Evolutionary conservation across 2,113 vertebrate species (phyloP).

Genomic region (Myrmecobius fasciatus): DNA sequence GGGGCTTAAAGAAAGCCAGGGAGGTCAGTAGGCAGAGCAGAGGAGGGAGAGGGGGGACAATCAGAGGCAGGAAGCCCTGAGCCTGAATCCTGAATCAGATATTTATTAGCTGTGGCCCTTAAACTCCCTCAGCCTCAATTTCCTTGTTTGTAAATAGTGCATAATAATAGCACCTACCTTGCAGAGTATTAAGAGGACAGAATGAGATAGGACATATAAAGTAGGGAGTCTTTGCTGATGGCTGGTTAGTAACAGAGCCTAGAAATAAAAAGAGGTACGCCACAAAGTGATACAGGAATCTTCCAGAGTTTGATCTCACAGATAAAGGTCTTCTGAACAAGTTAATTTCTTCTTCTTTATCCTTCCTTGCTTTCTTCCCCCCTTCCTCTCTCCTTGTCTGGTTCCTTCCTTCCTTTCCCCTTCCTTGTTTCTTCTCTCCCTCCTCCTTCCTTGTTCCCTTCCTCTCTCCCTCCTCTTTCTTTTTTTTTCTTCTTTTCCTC

Average conservation of each 20-base stretch:
- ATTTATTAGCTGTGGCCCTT: neutral
- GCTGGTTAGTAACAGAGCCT: too few species aligned
- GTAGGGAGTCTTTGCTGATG: neutral
- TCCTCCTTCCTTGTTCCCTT: too few species aligned
- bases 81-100: neutral
- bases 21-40: too few species aligned
- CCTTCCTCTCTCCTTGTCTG: too few species aligned
- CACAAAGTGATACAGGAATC: neutral
- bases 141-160: neutral
- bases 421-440: too few species aligned
- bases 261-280: too few species aligned
- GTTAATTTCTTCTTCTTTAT: too few species aligned
- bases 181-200: neutral
- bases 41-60: neutral
- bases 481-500: too few species aligned
- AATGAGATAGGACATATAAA: neutral
- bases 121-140: neutral
- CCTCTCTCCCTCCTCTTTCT: too few species aligned
- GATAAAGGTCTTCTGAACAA: neutral
- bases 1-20: neutral
- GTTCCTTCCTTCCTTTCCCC: too few species aligned
- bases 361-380: too few species aligned
- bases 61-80: neutral
- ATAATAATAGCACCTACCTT: too few species aligned
- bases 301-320: neutral